These are phyloP conservation scores for Burhinus bistriatus DNA, from an alignment of 2,113 vertebrate genomes.

Conservation along the genomic window DNA sequence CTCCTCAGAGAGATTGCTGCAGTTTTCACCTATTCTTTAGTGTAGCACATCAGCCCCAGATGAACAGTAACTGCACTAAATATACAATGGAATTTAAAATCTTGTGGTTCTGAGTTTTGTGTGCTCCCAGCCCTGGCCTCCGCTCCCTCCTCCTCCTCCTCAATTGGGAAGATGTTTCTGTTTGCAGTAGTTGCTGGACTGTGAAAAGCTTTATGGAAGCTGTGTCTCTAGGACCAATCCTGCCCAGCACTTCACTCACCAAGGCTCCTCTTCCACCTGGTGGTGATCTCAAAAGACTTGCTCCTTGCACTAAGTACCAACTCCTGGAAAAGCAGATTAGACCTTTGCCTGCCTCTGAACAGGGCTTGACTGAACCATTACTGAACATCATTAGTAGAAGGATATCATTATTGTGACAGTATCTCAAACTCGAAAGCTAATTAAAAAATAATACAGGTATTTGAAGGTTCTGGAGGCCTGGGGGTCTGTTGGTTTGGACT, in stretches of 20 bases:
- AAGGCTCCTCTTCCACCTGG: neutral
- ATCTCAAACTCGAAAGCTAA: neutral
- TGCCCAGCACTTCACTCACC: neutral
- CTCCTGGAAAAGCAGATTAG: neutral
- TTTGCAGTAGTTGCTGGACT: neutral
- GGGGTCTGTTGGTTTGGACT: neutral
- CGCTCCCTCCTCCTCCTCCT: neutral
- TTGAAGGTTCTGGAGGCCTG: neutral
- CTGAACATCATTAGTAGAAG: neutral
- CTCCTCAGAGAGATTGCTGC: neutral
- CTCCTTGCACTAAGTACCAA: neutral
- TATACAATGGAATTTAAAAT: neutral
- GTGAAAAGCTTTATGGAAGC: neutral
- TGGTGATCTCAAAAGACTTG: neutral
- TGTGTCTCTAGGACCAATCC: neutral
- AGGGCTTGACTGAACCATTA: neutral
- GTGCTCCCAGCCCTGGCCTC: neutral
- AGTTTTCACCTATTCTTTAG: neutral
- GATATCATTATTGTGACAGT: neutral
- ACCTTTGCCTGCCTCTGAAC: neutral
- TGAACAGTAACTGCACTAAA: neutral
- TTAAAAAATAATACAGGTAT: neutral
- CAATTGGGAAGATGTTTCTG: neutral
- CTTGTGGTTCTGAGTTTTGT: neutral
- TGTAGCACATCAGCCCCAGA: neutral